These are phyloP conservation scores for Oreochromis niloticus DNA, from an alignment of 2,113 vertebrate species.

Conservation along the genomic window DNA sequence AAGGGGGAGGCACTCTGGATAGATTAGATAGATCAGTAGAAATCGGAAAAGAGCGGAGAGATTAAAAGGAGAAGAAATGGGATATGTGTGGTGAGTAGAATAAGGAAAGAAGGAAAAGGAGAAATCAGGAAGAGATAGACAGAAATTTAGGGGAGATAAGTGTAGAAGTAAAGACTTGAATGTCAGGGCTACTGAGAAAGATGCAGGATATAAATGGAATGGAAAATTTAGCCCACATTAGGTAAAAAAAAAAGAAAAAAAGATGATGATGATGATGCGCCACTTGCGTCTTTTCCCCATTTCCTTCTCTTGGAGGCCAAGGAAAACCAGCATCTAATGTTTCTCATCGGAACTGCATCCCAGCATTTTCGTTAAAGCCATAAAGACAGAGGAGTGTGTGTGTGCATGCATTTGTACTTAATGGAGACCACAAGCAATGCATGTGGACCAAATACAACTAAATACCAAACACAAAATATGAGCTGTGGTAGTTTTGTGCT, in stretches of 20 bases:
- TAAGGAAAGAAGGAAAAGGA: background rate
- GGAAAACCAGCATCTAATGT: conserved; percentile 32
- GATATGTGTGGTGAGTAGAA: background rate
- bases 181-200: conserved; percentile 3
- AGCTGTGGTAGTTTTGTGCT: background rate
- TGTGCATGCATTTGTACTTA: background rate
- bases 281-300: conserved; percentile 39
- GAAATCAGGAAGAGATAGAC: background rate
- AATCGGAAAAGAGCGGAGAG: background rate
- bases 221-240: conserved; percentile 64
- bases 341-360: conserved; percentile 72
- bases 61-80: background rate
- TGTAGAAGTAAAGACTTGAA: background rate
- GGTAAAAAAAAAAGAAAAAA: conserved; percentile 51
- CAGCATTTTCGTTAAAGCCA: conserved; percentile 9
- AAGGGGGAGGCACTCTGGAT: background rate
- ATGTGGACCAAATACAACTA: background rate
- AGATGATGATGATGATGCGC: conserved; percentile 41
- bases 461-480: background rate
- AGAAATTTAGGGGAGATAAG: background rate
- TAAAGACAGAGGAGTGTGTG: conserved; percentile 1
- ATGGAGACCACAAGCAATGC: background rate
- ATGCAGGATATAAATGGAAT: conserved; percentile 69
- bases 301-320: conserved; percentile 44
- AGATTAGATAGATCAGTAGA: conserved; percentile 17